Evolutionary conservation across 1,140 invertebrate species (phyloP).

Genomic region (Cherax destructor): DNA sequence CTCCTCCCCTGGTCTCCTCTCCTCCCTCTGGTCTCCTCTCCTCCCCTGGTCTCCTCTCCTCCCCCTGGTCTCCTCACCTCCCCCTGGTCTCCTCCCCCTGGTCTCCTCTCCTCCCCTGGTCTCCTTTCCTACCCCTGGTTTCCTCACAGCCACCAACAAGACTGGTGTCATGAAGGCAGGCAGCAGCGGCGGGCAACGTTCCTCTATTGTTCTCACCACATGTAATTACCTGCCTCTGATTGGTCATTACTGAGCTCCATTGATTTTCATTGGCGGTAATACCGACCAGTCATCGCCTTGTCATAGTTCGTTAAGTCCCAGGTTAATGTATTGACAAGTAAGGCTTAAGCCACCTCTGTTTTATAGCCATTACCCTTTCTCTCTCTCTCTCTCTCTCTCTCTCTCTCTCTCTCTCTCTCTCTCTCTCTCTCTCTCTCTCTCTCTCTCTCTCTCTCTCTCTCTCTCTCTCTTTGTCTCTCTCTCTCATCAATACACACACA

Average conservation of each 20-base stretch:
- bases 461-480: no score
- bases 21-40: neutral
- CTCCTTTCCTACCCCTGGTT: neutral
- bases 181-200: slow-evolving; percentile 31
- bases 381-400: slow-evolving; percentile 32
- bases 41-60: neutral
- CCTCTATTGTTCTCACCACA: slow-evolving; percentile 46
- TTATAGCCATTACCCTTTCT: no score
- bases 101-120: neutral
- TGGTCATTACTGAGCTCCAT: slow-evolving; percentile 61
- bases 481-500: no score
- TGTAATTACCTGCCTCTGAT: slow-evolving; percentile 63
- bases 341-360: slow-evolving; percentile 1
- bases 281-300: slow-evolving; percentile 63
- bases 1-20: neutral
- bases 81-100: neutral
- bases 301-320: slow-evolving; percentile 54
- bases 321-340: slow-evolving; percentile 32
- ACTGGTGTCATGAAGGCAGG: slow-evolving; percentile 21
- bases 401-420: neutral
- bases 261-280: slow-evolving; percentile 64
- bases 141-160: neutral
- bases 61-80: neutral
- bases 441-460: neutral
- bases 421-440: no score